Conservation (phyloP, 2,888 invertebrate species). For the Tyria jacobaeae region DNA sequence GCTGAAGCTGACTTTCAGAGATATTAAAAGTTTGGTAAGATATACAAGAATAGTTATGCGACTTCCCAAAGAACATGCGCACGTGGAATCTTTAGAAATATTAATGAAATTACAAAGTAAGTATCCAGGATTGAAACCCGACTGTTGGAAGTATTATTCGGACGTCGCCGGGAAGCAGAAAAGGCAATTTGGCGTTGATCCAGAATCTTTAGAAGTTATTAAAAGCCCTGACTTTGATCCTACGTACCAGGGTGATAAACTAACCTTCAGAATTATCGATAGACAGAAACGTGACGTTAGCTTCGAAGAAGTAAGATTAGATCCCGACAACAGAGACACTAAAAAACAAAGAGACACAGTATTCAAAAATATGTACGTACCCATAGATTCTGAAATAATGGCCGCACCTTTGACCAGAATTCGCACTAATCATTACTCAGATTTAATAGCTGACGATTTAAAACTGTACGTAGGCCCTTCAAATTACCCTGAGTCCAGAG, state of each 20-base stretch:
- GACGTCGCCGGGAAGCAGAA: constrained; percentile 80
- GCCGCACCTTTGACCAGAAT: constrained; percentile 67
- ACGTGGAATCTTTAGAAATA: constrained; percentile 71
- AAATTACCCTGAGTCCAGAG: constrained; percentile 73
- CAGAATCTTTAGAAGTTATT: constrained; percentile 73
- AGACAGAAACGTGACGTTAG: constrained; percentile 73
- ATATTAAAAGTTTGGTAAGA: constrained; percentile 70
- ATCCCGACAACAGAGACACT: constrained; percentile 50
- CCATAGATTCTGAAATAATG: constrained; percentile 65
- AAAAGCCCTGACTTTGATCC: constrained; percentile 72
- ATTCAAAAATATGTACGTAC: constrained; percentile 66
- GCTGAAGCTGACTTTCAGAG: constrained; percentile 71
- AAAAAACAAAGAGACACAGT: constrained; percentile 59
- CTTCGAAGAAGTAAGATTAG: constrained; percentile 57
- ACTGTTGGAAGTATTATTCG: constrained; percentile 80
- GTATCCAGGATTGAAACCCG: constrained; percentile 73
- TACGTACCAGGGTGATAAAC: constrained; percentile 65
- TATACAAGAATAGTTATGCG: constrained; percentile 77
- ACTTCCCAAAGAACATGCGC: constrained; percentile 70
- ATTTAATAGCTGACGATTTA: constrained; percentile 74
- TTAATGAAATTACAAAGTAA: constrained; percentile 61
- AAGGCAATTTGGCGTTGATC: constrained; percentile 80
- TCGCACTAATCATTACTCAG: constrained; percentile 74
- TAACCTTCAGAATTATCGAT: constrained; percentile 74
- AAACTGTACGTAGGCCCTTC: constrained; percentile 76